These are phyloP conservation scores for Myiagra hebetior DNA, from an alignment of 2,113 vertebrate species.

Conservation along the genomic window DNA sequence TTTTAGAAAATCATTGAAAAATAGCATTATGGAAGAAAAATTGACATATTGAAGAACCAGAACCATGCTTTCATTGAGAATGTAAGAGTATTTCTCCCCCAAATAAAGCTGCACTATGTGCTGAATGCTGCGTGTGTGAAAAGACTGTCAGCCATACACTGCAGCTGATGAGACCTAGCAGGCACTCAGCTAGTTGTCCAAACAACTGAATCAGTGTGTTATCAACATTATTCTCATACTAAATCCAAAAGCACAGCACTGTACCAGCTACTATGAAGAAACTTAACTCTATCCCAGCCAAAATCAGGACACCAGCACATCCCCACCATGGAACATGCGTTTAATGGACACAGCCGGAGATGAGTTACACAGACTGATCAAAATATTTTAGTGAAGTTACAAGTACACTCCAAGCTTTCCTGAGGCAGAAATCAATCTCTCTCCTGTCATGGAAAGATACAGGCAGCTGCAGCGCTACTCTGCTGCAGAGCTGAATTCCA, in stretches of 20 bases:
- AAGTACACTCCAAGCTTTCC: slow-evolving; percentile 26
- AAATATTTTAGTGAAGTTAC: not conserved
- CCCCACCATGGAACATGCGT: not conserved
- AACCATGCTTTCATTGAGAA: not conserved
- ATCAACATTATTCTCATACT: not conserved
- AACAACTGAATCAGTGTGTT: not conserved
- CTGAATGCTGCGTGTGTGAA: not conserved
- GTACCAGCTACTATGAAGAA: not conserved
- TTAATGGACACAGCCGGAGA: not conserved
- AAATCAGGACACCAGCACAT: not conserved
- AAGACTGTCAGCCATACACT: not conserved
- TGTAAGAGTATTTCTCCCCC: not conserved
- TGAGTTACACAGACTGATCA: not conserved
- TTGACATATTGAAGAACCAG: not conserved
- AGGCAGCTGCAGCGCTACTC: not conserved
- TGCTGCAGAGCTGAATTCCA: not conserved
- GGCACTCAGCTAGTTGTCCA: not conserved
- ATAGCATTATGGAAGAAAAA: not conserved
- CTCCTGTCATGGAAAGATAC: not conserved
- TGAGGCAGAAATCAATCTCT: slow-evolving; percentile 37
- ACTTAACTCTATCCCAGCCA: not conserved
- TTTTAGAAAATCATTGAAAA: not conserved
- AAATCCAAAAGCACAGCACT: not conserved
- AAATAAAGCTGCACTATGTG: not conserved
- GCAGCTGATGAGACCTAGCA: not conserved